These are phyloP conservation scores for Teleiodes luculella DNA, from an alignment of 2,888 invertebrate genomes.

Conservation along the genomic window DNA sequence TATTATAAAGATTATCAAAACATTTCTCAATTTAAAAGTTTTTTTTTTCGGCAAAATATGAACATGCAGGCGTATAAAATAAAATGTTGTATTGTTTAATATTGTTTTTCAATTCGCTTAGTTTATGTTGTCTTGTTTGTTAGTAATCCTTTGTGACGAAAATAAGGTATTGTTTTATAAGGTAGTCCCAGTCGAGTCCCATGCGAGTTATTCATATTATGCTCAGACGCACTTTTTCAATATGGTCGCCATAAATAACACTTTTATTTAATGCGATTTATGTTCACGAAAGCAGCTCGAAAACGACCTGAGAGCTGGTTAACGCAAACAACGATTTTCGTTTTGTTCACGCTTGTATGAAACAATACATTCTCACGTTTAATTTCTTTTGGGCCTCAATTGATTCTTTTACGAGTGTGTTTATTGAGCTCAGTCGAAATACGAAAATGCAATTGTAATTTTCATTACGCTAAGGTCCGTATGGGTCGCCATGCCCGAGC, in stretches of 20 bases:
- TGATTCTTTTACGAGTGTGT: conserved; percentile 77
- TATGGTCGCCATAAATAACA: conserved; percentile 63
- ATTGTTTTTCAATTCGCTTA: conserved; percentile 3
- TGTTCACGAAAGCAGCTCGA: conserved; percentile 71
- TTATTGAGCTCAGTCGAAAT: conserved; percentile 72
- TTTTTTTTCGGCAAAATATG: not conserved
- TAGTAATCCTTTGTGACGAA: conserved; percentile 33
- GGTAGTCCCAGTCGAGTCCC: conserved; percentile 35
- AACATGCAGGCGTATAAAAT: not conserved
- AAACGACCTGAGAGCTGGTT: conserved; percentile 75
- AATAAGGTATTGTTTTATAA: conserved; percentile 44
- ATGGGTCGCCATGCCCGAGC: not conserved
- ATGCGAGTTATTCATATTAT: conserved; percentile 15
- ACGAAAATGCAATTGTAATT: conserved; percentile 64
- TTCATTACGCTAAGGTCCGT: conserved; percentile 32
- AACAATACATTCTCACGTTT: conserved; percentile 79
- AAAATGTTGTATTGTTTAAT: conserved; percentile 3
- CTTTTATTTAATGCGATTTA: conserved; percentile 72
- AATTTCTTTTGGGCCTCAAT: conserved; percentile 75
- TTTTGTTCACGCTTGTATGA: conserved; percentile 72
- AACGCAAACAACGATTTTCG: conserved; percentile 66
- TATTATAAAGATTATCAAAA: conserved; percentile 11
- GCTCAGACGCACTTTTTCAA: conserved; percentile 53
- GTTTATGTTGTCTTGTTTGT: conserved; percentile 24
- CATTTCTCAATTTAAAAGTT: not conserved